A percentile compares a stretch with the other conserved stretches of the same genome.
These are phyloP conservation scores for Cherax destructor DNA, from an alignment of 1,140 invertebrate genomes.

Conservation along the genomic window DNA sequence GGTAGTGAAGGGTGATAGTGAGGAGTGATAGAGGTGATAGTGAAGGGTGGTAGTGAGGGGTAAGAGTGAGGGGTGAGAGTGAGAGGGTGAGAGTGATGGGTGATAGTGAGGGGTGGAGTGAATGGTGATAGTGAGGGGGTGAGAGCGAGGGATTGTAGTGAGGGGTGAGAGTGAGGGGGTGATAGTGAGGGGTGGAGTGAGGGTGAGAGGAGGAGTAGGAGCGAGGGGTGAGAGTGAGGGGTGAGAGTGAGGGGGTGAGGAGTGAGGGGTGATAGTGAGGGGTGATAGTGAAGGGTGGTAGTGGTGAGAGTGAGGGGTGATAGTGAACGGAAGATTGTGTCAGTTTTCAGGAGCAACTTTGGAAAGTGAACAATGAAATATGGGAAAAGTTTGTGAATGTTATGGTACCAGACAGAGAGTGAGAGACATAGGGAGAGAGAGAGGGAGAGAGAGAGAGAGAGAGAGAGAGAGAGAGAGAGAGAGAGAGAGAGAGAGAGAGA, in stretches of 20 bases:
- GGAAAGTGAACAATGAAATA: not conserved
- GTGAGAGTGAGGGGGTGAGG: not conserved
- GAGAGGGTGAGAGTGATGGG: too few species aligned
- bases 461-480: not conserved
- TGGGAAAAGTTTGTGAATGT: not conserved
- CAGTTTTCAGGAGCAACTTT: not conserved
- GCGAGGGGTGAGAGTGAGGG: too few species aligned
- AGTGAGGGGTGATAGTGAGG: not conserved
- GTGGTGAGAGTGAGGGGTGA: not conserved
- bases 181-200: not conserved
- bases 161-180: not conserved
- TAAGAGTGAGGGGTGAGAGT: too few species aligned
- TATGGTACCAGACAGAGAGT: not conserved
- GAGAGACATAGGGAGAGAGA: too few species aligned
- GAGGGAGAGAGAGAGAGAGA: not conserved
- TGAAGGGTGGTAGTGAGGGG: too few species aligned
- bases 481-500: constrained; percentile 5
- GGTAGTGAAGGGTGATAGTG: too few species aligned
- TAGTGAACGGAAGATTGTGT: not conserved
- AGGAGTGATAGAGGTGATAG: too few species aligned
- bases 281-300: not conserved
- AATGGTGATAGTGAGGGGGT: too few species aligned
- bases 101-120: too few species aligned
- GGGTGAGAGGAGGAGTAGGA: not conserved
- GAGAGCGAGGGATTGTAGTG: too few species aligned